Evolutionary conservation across 1,140 invertebrate genomes (phyloP).

Genomic region (Hydropsyche tenuis): DNA sequence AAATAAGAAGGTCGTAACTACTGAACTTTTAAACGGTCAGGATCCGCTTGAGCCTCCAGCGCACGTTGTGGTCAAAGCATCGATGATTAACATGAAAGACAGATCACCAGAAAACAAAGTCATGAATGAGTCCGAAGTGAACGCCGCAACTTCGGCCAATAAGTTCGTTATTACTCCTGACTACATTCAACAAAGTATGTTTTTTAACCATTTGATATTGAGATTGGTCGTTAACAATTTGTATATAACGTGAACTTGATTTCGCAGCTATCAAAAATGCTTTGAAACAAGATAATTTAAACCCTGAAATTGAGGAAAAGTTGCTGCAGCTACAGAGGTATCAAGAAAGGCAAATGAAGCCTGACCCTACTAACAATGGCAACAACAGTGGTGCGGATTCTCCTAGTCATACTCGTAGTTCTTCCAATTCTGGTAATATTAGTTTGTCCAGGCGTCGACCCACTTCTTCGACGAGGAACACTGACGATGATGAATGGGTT

Average conservation of each 20-base stretch:
- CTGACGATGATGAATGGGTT: constrained; percentile 66
- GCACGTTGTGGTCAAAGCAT: constrained; percentile 51
- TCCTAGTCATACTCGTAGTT: constrained; percentile 47
- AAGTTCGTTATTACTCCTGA: constrained; percentile 86
- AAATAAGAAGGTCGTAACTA: constrained; percentile 18
- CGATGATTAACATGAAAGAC: not conserved
- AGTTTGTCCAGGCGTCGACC: constrained; percentile 52
- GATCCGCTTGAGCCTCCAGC: constrained; percentile 56
- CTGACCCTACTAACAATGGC: constrained; percentile 54
- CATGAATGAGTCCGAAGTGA: constrained; percentile 51
- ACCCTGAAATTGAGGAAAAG: constrained; percentile 93
- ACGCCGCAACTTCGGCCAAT: constrained; percentile 61
- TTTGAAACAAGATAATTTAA: constrained; percentile 84
- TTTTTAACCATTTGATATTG: not conserved
- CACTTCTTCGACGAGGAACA: constrained; percentile 53
- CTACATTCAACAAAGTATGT: constrained; percentile 88
- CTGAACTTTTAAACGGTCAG: constrained; percentile 49
- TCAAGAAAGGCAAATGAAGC: constrained; percentile 81
- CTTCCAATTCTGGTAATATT: constrained; percentile 41
- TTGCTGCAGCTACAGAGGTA: constrained; percentile 86
- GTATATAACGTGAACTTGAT: constrained; percentile 38
- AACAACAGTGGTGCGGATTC: constrained; percentile 54
- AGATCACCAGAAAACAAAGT: not conserved
- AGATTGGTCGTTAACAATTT: not conserved
- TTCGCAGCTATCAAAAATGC: constrained; percentile 80